Evolutionary conservation across 1,140 invertebrate species (phyloP).

Genomic region (Atopsyche davidsoni): DNA sequence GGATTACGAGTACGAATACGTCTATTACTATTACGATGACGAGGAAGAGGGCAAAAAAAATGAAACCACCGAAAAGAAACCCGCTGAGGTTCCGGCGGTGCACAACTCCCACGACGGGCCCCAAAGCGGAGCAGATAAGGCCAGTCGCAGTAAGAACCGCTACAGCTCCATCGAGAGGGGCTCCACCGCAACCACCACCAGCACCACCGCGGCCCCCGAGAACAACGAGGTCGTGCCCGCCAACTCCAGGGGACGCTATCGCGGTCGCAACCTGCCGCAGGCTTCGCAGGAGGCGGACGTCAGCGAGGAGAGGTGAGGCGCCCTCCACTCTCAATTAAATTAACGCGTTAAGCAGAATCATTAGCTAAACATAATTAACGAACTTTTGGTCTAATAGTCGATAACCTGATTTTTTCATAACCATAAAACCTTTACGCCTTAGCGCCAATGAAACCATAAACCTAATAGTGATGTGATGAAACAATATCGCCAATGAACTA

Average conservation of each 20-base stretch:
- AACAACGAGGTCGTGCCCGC: slow-evolving; percentile 64
- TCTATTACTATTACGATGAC: slow-evolving; percentile 86
- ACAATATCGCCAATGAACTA: too few relatives aligned
- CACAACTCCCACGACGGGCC: slow-evolving; percentile 54
- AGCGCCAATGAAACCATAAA: too few relatives aligned
- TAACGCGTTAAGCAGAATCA: too few relatives aligned
- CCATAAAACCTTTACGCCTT: too few relatives aligned
- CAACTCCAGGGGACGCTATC: slow-evolving; percentile 45
- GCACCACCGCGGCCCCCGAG: slow-evolving; percentile 41
- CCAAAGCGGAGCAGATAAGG: slow-evolving; percentile 43
- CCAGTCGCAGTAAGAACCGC: slow-evolving; percentile 47
- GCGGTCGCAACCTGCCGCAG: slow-evolving; percentile 52
- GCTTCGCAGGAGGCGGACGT: slow-evolving; percentile 48
- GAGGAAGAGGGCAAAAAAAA: slow-evolving; percentile 58
- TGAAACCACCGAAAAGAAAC: slow-evolving; percentile 30
- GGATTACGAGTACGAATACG: slow-evolving; percentile 87
- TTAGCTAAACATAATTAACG: too few relatives aligned
- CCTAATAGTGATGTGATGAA: too few relatives aligned
- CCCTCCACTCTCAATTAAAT: too few relatives aligned
- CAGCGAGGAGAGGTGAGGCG: slow-evolving; percentile 44
- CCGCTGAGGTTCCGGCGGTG: slow-evolving; percentile 32
- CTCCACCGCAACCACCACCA: slow-evolving; percentile 41
- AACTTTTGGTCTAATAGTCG: too few relatives aligned
- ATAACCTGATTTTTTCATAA: too few relatives aligned
- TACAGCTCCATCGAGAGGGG: slow-evolving; percentile 63